Conservation (phyloP, 1,140 invertebrate species). For the Lepidostoma basale region DNA sequence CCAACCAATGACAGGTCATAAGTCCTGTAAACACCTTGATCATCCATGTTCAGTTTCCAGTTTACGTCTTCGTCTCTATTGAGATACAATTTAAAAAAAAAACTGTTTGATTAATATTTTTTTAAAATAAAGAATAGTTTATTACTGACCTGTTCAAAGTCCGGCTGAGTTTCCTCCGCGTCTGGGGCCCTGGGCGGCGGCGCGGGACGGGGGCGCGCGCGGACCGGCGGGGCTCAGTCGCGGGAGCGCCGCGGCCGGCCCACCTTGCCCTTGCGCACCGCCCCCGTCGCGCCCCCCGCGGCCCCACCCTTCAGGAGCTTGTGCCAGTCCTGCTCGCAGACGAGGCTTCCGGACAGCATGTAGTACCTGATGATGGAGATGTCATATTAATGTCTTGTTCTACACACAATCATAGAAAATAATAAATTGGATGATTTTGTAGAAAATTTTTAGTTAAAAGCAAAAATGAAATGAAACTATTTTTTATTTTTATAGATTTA, state of each 20-base stretch:
- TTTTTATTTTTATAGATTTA: too few relatives aligned
- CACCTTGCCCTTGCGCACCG: constrained; percentile 81
- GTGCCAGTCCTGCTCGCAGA: constrained; percentile 93
- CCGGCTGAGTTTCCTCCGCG: constrained; percentile 31
- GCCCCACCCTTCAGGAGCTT: constrained; percentile 79
- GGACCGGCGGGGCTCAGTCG: constrained; percentile 55
- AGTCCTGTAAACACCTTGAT: too few relatives aligned
- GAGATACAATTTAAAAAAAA: too few relatives aligned
- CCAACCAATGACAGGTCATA: too few relatives aligned
- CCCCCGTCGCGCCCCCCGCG: constrained; percentile 64
- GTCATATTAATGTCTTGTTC: too few relatives aligned
- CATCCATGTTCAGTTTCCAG: too few relatives aligned
- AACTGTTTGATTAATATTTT: background rate
- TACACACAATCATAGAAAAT: too few relatives aligned
- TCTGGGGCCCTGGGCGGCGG: constrained; percentile 47
- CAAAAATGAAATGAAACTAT: too few relatives aligned
- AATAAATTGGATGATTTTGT: too few relatives aligned
- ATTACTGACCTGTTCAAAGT: constrained; percentile 43
- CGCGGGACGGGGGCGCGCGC: constrained; percentile 47
- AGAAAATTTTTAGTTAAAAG: too few relatives aligned
- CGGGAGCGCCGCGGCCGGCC: constrained; percentile 59
- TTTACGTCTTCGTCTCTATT: too few relatives aligned
- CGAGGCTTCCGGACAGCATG: constrained; percentile 80
- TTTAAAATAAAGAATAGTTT: background rate
- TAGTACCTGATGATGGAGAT: constrained; percentile 69